phyloP scores from a whole-genome alignment of 2,888 invertebrate genomes.

The Flexamia atlantica region DNA sequence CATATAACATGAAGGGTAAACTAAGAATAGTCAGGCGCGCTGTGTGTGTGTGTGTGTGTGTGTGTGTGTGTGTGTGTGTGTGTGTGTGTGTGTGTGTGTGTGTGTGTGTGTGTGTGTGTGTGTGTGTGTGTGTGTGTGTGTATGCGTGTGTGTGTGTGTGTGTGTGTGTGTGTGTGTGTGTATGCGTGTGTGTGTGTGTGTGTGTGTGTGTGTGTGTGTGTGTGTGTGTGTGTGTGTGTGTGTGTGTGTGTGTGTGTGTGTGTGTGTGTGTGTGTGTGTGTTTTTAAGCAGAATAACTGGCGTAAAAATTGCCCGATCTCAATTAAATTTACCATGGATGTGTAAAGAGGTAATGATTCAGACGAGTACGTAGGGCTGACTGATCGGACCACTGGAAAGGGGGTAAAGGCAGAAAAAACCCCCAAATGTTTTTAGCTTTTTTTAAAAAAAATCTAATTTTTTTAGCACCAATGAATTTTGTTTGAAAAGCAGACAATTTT shows the following conservation, averaged over 20 bases:
- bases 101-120: constrained; percentile 7
- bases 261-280: constrained; percentile 1
- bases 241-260: constrained; percentile 24
- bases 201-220: constrained; percentile 49
- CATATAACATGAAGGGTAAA: no score
- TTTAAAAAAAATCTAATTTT: no score
- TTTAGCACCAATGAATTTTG: no score
- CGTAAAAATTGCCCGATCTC: no score
- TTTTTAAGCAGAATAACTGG: not conserved
- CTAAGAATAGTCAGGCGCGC: no score
- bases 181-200: constrained; percentile 29
- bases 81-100: constrained; percentile 23
- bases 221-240: constrained; percentile 32
- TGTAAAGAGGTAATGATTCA: no score
- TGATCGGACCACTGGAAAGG: no score
- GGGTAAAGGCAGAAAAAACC: no score
- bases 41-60: constrained; percentile 46
- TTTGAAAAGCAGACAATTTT: no score
- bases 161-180: constrained; percentile 36
- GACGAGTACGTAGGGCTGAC: no score
- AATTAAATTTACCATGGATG: no score
- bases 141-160: constrained; percentile 8
- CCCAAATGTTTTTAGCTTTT: no score
- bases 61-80: constrained; percentile 26
- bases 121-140: constrained; percentile 20